Conservation (phyloP, 2,797 vertebrate species). For the Sebastes cheni region DNA sequence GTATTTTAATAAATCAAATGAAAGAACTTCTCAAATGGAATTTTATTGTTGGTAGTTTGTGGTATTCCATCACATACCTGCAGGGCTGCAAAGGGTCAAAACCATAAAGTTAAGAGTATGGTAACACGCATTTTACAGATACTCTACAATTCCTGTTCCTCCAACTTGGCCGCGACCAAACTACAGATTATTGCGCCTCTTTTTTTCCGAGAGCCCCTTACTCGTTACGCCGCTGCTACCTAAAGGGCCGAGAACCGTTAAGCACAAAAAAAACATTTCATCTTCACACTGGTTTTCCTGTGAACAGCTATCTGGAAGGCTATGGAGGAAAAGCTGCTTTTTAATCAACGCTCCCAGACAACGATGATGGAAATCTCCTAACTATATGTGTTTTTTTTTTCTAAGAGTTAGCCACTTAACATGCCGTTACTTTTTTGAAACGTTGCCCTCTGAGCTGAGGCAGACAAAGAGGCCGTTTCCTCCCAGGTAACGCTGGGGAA, state of each 20-base stretch:
- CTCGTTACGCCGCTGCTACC: conserved; percentile 26
- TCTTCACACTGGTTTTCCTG: conserved; percentile 17
- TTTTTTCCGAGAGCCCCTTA: conserved; percentile 3
- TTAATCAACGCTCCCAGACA: conserved; percentile 33
- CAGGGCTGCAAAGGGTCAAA: conserved; percentile 66
- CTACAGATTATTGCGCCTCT: conserved; percentile 23
- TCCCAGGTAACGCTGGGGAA: conserved; percentile 52
- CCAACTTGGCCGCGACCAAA: conserved; percentile 15
- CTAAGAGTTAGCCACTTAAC: conserved; percentile 74
- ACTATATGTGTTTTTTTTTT: conserved; percentile 49
- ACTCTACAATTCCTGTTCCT: conserved; percentile 48
- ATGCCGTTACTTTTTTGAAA: conserved; percentile 69
- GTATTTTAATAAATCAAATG: background rate
- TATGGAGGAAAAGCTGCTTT: conserved; percentile 43
- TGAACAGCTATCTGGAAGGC: conserved; percentile 35
- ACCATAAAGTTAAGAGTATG: conserved; percentile 53
- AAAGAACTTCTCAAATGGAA: conserved; percentile 63
- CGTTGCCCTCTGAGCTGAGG: conserved; percentile 29
- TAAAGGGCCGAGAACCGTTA: conserved; percentile 30
- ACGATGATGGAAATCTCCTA: conserved; percentile 47
- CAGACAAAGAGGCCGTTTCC: conserved; percentile 30
- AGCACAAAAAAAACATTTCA: conserved; percentile 1
- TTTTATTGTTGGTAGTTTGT: conserved; percentile 72
- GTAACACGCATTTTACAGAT: conserved; percentile 47
- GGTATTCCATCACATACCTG: conserved; percentile 65